Evolutionary conservation across 2,888 invertebrate genomes (phyloP).

Genomic region (Diadromus collaris): DNA sequence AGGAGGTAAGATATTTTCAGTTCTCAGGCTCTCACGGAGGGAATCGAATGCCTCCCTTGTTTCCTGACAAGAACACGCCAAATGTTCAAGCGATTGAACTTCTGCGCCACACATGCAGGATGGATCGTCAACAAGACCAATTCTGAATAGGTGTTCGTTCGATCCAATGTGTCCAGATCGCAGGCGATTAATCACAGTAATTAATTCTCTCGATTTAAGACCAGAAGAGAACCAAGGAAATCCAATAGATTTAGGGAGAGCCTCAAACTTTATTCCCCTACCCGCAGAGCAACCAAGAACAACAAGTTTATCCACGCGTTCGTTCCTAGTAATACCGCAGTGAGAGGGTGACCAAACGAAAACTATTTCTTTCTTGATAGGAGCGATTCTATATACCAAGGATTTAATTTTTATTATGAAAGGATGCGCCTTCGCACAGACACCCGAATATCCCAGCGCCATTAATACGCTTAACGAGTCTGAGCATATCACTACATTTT

Average conservation of each 20-base stretch:
- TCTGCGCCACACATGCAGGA: background rate
- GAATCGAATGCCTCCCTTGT: too few relatives aligned
- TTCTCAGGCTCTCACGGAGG: too few relatives aligned
- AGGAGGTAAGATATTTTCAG: too few relatives aligned
- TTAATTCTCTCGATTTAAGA: background rate
- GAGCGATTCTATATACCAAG: background rate
- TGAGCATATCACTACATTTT: background rate
- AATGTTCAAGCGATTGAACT: too few relatives aligned
- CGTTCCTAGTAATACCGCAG: background rate
- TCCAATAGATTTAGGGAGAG: background rate
- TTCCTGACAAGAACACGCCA: too few relatives aligned
- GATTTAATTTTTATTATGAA: constrained; percentile 6
- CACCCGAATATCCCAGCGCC: background rate
- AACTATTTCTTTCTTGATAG: background rate
- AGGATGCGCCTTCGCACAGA: constrained; percentile 1
- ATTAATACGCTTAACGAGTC: background rate
- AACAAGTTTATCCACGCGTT: background rate
- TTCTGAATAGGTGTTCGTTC: background rate
- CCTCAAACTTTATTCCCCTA: background rate
- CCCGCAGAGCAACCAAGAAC: background rate
- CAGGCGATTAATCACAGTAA: background rate
- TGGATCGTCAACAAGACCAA: background rate
- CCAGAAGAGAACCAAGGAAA: background rate
- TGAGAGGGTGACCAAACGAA: background rate
- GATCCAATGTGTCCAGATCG: background rate